Evolutionary conservation across 2,797 vertebrate genomes (phyloP), one percentile per base, ranked within the genome.

Genomic region (Enteromius mattozi): DNA sequence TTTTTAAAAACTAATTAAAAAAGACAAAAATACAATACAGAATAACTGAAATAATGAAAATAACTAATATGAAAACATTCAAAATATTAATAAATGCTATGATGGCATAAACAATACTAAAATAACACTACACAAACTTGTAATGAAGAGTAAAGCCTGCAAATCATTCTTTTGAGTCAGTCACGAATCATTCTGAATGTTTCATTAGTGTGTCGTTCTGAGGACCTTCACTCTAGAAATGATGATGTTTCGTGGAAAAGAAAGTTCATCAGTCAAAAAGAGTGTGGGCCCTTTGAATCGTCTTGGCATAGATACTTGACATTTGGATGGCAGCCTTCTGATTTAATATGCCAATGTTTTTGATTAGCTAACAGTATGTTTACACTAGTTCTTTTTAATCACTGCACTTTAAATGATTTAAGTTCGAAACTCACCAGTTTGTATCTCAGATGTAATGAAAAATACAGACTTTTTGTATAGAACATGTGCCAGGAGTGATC

Each of bases 281-380:
- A 30, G 24, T 65, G 59, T 10, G 10, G 24, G 54, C 3, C 9
- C 35, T 68, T 8, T 37, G 16, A 68, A 68, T 68, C 30, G 0
- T 68, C 30, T 76, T 76, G 6, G 30, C 72, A 47, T 17, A 47
- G 3, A 30, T 0, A 3, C 14, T 47, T 74, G 47, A 74, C 45
- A 59, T 21, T 13, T 61, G 3, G n/a, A 56, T n/a, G 72, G 5
- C 30, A 54, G 47, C 72, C 72, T n/a, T 59, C 7, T 24, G 33
- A 10, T 16, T 42, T 77, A 27, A 61, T 61, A 21, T 35, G 72
- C 10, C 33, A 37, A 37, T 54, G n/a, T 16, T 76, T 54, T 61
- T 42, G 24, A 77, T 77, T 61, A 21, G 14, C 54, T 42, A 77
- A 61, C 54, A 40, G 7, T 37, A 21, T 61, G 37, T 77, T 77